A percentile compares a stretch with the other conserved stretches of the same genome.
Evolutionary conservation across 2,888 invertebrate genomes (phyloP).

Genomic region (Ophioninae sp.): DNA sequence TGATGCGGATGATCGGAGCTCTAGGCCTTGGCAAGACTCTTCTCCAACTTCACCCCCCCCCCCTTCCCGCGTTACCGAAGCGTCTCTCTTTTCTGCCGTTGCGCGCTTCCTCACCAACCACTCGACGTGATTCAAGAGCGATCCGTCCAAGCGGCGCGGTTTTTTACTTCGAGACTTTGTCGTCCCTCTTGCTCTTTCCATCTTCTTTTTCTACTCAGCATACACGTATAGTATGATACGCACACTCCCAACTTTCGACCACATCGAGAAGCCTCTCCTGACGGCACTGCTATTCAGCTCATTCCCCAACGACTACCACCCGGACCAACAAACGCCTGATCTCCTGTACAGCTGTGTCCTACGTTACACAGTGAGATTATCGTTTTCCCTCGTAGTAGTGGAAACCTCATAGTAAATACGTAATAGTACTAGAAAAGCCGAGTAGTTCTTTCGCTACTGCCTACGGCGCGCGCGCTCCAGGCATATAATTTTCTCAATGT

Average conservation of each 20-base stretch:
- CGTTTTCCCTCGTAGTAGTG: conserved; percentile 19
- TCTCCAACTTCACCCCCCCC: conserved; percentile 22
- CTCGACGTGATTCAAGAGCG: conserved; percentile 46
- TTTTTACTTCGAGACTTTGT: conserved; percentile 41
- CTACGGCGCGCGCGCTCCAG: conserved; percentile 73
- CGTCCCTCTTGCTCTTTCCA: conserved; percentile 22
- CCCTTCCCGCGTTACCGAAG: conserved; percentile 7
- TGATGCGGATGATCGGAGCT: conserved; percentile 53
- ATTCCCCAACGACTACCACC: conserved; percentile 13
- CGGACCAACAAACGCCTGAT: conserved; percentile 29
- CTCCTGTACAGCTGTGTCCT: conserved; percentile 26
- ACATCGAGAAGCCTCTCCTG: conserved; percentile 12
- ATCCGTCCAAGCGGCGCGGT: conserved; percentile 47
- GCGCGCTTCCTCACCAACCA: conserved; percentile 38
- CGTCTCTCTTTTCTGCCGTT: conserved; percentile 35
- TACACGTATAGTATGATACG: conserved; percentile 1
- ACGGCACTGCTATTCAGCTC: conserved; percentile 28
- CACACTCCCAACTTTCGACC: conserved; percentile 66
- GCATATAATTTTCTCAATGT: conserved; percentile 81
- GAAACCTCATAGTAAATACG: conserved; percentile 2
- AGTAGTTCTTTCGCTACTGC: conserved; percentile 74
- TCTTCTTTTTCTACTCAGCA: conserved; percentile 12
- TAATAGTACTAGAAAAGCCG: conserved; percentile 74
- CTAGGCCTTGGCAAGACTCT: conserved; percentile 40
- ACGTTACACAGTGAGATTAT: conserved; percentile 48